These are phyloP conservation scores for Trachelus tabidus DNA, from an alignment of 2,888 invertebrate genomes.

Conservation along the genomic window DNA sequence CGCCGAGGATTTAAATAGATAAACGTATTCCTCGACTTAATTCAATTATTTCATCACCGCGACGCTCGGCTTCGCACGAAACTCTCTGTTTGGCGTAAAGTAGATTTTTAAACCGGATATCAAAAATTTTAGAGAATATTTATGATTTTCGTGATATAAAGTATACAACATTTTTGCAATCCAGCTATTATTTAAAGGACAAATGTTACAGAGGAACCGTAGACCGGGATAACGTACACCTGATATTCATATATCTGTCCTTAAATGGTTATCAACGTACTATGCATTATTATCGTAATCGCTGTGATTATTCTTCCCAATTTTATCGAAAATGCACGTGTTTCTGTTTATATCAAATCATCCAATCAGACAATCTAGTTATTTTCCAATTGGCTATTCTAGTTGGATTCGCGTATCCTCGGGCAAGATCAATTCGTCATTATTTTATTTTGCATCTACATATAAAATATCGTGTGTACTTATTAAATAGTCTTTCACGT, in stretches of 20 bases:
- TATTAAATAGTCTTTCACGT: neutral
- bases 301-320: neutral
- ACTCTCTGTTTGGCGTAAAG: neutral
- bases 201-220: neutral
- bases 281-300: neutral
- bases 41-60: neutral
- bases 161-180: neutral
- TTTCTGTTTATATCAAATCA: neutral
- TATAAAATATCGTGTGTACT: neutral
- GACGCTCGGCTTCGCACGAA: neutral
- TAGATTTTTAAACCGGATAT: neutral
- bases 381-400: neutral
- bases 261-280: neutral
- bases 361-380: neutral
- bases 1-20: neutral
- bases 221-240: neutral
- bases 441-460: neutral
- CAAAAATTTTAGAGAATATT: neutral
- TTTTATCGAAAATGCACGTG: neutral
- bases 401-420: neutral
- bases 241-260: neutral
- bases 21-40: neutral
- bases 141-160: neutral
- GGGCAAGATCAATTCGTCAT: neutral
- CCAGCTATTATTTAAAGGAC: neutral